Percentiles rank a stretch among this genome's conserved stretches.
These are phyloP conservation scores for Anisognathus igniventris DNA, from an alignment of 2,797 vertebrate genomes.

Conservation along the genomic window DNA sequence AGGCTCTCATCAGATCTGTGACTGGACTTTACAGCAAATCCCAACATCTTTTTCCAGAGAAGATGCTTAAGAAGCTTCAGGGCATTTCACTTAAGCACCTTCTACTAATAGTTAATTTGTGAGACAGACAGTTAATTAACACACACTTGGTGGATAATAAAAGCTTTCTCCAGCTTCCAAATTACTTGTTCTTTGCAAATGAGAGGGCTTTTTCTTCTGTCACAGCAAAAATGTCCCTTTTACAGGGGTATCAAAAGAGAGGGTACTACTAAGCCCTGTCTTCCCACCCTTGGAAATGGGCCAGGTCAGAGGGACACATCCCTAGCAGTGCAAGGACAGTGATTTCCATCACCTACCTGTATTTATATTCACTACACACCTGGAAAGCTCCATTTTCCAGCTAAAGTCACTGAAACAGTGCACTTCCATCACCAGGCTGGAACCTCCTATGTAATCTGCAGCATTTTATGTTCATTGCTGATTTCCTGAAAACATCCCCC, in stretches of 20 bases:
- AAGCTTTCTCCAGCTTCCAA: not conserved
- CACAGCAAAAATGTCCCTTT: not conserved
- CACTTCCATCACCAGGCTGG: not conserved
- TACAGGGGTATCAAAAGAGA: not conserved
- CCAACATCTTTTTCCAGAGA: not conserved
- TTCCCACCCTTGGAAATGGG: not conserved
- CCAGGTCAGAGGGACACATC: not conserved
- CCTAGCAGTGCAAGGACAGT: not conserved
- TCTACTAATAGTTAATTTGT: slow-evolving; percentile 20
- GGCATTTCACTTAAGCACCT: slow-evolving; percentile 16
- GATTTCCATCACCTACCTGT: not conserved
- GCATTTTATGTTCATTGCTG: not conserved
- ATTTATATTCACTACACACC: not conserved
- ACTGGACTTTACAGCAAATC: not conserved
- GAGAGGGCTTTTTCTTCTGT: not conserved
- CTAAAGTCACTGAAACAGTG: not conserved
- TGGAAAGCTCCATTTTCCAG: not conserved
- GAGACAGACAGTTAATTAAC: slow-evolving; percentile 46
- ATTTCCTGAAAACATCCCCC: not conserved
- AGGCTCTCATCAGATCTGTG: not conserved
- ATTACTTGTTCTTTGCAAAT: slow-evolving; percentile 13
- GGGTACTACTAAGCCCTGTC: not conserved
- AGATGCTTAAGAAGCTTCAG: not conserved
- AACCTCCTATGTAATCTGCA: not conserved
- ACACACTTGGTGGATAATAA: not conserved